A percentile compares a stretch with the other conserved stretches of the same genome.
These are phyloP conservation scores for Semicossyphus pulcher DNA, from an alignment of 2,113 vertebrate genomes.

Conservation along the genomic window DNA sequence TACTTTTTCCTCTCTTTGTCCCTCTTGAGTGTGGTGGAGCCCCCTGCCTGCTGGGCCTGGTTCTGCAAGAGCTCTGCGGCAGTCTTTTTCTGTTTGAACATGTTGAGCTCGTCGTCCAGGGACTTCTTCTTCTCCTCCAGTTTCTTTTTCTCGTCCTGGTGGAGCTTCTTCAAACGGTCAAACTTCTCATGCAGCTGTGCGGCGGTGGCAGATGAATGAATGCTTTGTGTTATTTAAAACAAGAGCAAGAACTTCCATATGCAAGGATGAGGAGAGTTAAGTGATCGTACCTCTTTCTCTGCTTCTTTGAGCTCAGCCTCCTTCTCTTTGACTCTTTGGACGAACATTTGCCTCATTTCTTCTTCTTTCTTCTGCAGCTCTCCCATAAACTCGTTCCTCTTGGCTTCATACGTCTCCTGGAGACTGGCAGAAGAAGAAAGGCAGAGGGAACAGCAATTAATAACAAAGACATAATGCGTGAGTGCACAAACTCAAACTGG, in stretches of 20 bases:
- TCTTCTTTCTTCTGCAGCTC: slow-evolving; percentile 99
- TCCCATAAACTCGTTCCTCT: slow-evolving; percentile 98
- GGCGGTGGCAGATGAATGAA: background rate
- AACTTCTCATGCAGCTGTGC: slow-evolving; percentile 96
- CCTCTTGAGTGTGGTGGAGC: slow-evolving; percentile 96
- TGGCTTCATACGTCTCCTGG: slow-evolving; percentile 98
- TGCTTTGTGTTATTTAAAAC: background rate
- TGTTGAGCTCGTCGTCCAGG: slow-evolving; percentile 94
- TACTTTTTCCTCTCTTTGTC: slow-evolving; percentile 99
- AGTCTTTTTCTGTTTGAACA: slow-evolving; percentile 97
- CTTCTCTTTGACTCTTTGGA: slow-evolving; percentile 98
- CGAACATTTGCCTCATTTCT: slow-evolving; percentile 99
- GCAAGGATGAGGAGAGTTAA: background rate
- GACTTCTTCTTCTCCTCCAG: slow-evolving; percentile 96
- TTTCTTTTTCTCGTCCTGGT: slow-evolving; percentile 99
- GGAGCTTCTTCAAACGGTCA: slow-evolving; percentile 97
- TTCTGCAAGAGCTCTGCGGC: slow-evolving; percentile 95
- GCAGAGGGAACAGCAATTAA: background rate
- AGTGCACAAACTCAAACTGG: background rate
- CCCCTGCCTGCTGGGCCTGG: slow-evolving; percentile 96
- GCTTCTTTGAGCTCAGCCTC: slow-evolving; percentile 98
- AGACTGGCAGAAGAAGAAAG: slow-evolving; percentile 81
- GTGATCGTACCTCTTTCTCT: slow-evolving; percentile 92
- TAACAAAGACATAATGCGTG: background rate
- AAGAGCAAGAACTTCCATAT: background rate